Evolutionary conservation across 1,140 invertebrate genomes (phyloP), one percentile per base, ranked within the genome.

Genomic region (Elymnias hypermnestra): DNA sequence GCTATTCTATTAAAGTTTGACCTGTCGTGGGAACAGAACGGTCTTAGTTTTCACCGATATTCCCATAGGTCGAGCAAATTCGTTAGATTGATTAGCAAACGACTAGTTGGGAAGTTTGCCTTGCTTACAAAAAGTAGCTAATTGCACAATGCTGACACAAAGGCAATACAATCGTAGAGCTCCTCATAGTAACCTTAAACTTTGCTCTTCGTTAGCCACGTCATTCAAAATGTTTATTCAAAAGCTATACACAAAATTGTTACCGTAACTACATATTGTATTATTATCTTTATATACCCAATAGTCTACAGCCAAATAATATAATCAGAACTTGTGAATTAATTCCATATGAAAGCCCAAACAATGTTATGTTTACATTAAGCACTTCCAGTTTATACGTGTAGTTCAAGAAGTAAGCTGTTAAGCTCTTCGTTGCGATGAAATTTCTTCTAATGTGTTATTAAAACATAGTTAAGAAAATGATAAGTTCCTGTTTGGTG

Each of bases 401-500:
- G n/a, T n/a, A n/a, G n/a, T 43, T 15, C 22, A 37, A 43, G 33
- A 38, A 37, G 13, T 12, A 28, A 39, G 33, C 15, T 35, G 22
- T 5, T 2, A 28, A 48, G 46, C 26, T 41, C 8, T 47, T 19
- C n/a, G 37, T 8, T 31, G 26, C 39, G 6, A 40, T 26, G 50
- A 33, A 38, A 58, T 42, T 54, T 58, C 43, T 31, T 40, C 36
- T 42, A 47, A 47, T 38, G 49, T 28, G 33, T 44, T 48, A 47
- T 46, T 53, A 29, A 50, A 48, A 35, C 43, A 52, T 56, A 54
- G 52, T 56, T 48, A 26, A 47, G 21, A 49, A 13, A 12, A 21
- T 47, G 38, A 22, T 29, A 38, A 57, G 62, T 71, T 63, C 57
- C 59, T 57, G 55, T 40, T 49, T 50, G 33, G 42, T 53, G 56